These are phyloP conservation scores for Galeruca laticollis DNA, from an alignment of 2,888 invertebrate species.

Conservation along the genomic window DNA sequence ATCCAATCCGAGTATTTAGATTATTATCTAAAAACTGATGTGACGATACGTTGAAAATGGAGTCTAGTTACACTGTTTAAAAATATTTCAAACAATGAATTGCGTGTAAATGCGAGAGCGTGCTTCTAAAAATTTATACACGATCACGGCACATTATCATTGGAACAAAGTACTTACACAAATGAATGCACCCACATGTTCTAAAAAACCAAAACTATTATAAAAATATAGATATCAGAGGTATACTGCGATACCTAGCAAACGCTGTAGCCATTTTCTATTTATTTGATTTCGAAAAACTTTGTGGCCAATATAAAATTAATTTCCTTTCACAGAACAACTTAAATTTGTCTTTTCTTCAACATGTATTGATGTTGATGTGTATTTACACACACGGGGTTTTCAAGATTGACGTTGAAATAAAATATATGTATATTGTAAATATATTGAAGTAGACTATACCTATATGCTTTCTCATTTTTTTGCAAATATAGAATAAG, in stretches of 20 bases:
- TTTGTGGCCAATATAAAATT: no score
- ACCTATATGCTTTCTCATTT: no score
- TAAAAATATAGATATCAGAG: not conserved
- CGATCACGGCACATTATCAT: slow-evolving; percentile 46
- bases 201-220: not conserved
- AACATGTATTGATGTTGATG: no score
- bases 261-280: no score
- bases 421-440: no score
- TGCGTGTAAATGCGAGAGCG: slow-evolving; percentile 51
- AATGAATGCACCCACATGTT: slow-evolving; percentile 49
- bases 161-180: slow-evolving; percentile 37
- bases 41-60: slow-evolving; percentile 25
- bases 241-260: no score
- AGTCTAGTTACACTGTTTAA: slow-evolving; percentile 29
- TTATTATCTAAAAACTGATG: slow-evolving; percentile 33
- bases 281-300: no score
- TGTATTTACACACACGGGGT: no score
- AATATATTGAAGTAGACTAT: no score
- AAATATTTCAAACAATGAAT: slow-evolving; percentile 34
- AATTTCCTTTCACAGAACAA: no score
- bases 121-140: slow-evolving; percentile 48
- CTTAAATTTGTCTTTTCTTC: no score
- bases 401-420: no score
- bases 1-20: not conserved
- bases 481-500: not conserved